Base-by-base conservation (phyloP, 2,888 invertebrate species). In the Synergus laeviventris region DNA sequence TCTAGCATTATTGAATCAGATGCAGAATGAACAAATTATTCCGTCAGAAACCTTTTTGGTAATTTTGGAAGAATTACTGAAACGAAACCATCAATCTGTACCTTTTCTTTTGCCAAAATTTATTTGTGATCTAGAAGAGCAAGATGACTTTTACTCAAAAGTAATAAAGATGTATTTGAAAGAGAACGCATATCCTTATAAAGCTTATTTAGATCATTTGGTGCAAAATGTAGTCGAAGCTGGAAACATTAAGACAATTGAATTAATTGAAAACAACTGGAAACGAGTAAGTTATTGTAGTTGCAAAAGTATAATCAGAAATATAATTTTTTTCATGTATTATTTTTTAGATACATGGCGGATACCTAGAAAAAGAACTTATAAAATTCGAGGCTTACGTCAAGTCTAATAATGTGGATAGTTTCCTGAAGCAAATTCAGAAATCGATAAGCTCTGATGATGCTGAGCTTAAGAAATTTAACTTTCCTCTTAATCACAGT, bases 11-110 rank as follows among this genome's bases (percentile, higher is more conserved):
- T 97, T 97, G 97, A 96, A 95, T 0, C 92, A 95, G 85, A 94
- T 97, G 91, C 97, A 97, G 91, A 97, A 97, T 88, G 97, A 97
- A 87, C 94, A 94, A 80, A 92, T 96, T 77, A 90, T 94, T 21
- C 95, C 97, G 0, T 93, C 93, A 38, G 94, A 95, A 38, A 91
- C 92, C 31, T 97, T 97, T 88, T 91, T 97, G 0, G 79, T 86
- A 1, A 92, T 92, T 62, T 92, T 97, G 31, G 95, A 94, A 0
- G 92, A 92, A 16, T 94, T 95, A 86, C 92, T 97, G 24, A 91
- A 92, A 83, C 91, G 92, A 11, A 94, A 95, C 82, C 92, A 94
- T 39, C 89, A 93, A 64, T 87, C 92, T 1, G 93, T 96, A n/a
- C 97, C 97, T 0, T 97, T 97, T 87, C 91, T 95, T 95, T 0